Evolutionary conservation across 2,797 vertebrate species (phyloP).

Genomic region (Ctenopoma kingsleyae): DNA sequence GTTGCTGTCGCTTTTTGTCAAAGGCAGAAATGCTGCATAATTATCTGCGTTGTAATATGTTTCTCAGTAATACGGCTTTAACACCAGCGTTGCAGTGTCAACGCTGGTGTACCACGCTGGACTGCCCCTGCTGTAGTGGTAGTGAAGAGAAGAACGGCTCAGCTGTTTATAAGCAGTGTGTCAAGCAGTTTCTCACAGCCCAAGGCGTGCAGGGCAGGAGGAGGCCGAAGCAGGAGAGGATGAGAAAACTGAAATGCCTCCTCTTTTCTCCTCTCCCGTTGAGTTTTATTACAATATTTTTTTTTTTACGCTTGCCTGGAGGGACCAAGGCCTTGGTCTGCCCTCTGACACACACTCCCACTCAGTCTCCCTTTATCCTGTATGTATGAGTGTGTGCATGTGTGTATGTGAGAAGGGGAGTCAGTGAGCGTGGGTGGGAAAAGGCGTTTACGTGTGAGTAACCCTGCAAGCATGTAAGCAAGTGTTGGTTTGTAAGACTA

Average conservation of each 20-base stretch:
- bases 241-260: slow-evolving; percentile 53
- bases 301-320: slow-evolving; percentile 60
- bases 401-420: slow-evolving; percentile 9
- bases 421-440: slow-evolving; percentile 53
- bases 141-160: slow-evolving; percentile 27
- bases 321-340: slow-evolving; percentile 58
- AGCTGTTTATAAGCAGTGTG: slow-evolving; percentile 67
- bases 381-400: slow-evolving; percentile 11
- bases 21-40: slow-evolving; percentile 40
- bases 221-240: slow-evolving; percentile 44
- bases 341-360: slow-evolving; percentile 70
- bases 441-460: slow-evolving; percentile 56
- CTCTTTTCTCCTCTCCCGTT: slow-evolving; percentile 35
- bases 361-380: slow-evolving; percentile 59
- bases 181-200: slow-evolving; percentile 67
- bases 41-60: slow-evolving; percentile 53
- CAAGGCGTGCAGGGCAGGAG: slow-evolving; percentile 45
- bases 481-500: slow-evolving; percentile 33
- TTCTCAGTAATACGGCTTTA: slow-evolving; percentile 23
- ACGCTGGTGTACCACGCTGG: background rate
- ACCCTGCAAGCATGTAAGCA: slow-evolving; percentile 36
- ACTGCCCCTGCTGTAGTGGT: slow-evolving; percentile 23
- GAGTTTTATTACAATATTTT: slow-evolving; percentile 58
- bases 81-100: slow-evolving; percentile 28
- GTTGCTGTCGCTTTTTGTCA: slow-evolving; percentile 34